A percentile compares a stretch with the other conserved stretches of the same genome.
These are phyloP conservation scores for Yponomeuta malinellus DNA, from an alignment of 2,888 invertebrate genomes.

Conservation along the genomic window DNA sequence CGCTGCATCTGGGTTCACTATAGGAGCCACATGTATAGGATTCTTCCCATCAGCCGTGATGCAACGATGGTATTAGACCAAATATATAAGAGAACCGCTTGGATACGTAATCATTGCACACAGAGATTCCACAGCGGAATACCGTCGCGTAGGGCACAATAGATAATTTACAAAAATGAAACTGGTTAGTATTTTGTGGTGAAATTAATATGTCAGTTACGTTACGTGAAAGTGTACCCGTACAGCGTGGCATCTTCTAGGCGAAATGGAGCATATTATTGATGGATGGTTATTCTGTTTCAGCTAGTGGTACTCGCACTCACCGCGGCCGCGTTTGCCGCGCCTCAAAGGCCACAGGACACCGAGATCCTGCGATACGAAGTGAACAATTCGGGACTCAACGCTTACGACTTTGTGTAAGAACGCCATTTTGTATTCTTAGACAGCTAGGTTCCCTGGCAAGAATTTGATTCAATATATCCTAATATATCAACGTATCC, in stretches of 20 bases:
- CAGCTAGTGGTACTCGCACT: slow-evolving; percentile 55
- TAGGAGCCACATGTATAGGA: slow-evolving; percentile 32
- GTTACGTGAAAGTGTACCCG: slow-evolving; percentile 26
- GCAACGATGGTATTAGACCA: slow-evolving; percentile 62
- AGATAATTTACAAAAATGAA: slow-evolving; percentile 54
- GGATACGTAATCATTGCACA: slow-evolving; percentile 62
- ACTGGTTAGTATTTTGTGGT: slow-evolving; percentile 46
- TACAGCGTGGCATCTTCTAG: slow-evolving; percentile 26
- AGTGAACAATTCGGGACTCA: slow-evolving; percentile 75
- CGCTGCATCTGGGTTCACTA: background rate
- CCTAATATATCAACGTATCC: background rate
- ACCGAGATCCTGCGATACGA: slow-evolving; percentile 78
- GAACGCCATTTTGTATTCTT: slow-evolving; percentile 23
- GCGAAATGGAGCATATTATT: slow-evolving; percentile 29
- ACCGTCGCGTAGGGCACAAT: slow-evolving; percentile 39
- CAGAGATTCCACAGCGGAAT: slow-evolving; percentile 47
- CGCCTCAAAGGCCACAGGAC: slow-evolving; percentile 60
- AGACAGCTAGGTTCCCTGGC: background rate
- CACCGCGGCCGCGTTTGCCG: slow-evolving; percentile 47
- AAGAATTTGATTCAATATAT: background rate
- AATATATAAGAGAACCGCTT: slow-evolving; percentile 67
- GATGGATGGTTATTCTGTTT: slow-evolving; percentile 34
- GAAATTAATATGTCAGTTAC: slow-evolving; percentile 12
- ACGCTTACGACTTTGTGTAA: slow-evolving; percentile 77
- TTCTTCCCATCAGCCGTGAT: slow-evolving; percentile 42